Percentiles rank a stretch among this genome's conserved stretches.
These are phyloP conservation scores for Pogonomyrmex barbatus DNA, from an alignment of 1,140 invertebrate genomes.

Conservation along the genomic window DNA sequence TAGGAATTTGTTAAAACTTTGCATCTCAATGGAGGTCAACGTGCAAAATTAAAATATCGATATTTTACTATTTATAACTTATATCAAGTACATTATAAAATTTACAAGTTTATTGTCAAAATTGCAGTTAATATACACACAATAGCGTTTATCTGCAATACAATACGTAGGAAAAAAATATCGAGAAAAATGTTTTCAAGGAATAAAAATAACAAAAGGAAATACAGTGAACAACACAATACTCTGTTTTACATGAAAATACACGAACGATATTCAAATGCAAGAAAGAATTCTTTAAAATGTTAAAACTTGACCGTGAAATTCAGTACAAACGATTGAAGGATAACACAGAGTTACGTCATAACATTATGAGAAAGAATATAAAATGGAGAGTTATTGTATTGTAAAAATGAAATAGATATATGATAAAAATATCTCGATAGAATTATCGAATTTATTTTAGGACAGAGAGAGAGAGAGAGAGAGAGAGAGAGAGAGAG, in stretches of 20 bases:
- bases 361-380: neutral
- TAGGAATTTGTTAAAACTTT: neutral
- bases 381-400: neutral
- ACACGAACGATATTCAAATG: neutral
- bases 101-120: conserved; percentile 11
- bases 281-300: neutral
- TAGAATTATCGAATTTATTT: conserved; percentile 24
- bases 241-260: conserved; percentile 25
- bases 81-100: too few species aligned
- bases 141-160: neutral
- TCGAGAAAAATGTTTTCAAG: neutral
- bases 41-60: neutral
- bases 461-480: neutral
- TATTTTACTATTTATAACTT: neutral
- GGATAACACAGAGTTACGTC: conserved; percentile 19
- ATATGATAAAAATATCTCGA: neutral
- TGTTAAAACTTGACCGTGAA: conserved; percentile 23
- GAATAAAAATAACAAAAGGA: neutral
- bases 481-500: too few species aligned
- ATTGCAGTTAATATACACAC: neutral
- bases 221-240: neutral
- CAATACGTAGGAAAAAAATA: neutral
- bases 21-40: neutral
- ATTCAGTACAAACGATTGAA: neutral
- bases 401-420: neutral